Conservation (phyloP, 2,113 vertebrate species). For the Calidris pygmaea region DNA sequence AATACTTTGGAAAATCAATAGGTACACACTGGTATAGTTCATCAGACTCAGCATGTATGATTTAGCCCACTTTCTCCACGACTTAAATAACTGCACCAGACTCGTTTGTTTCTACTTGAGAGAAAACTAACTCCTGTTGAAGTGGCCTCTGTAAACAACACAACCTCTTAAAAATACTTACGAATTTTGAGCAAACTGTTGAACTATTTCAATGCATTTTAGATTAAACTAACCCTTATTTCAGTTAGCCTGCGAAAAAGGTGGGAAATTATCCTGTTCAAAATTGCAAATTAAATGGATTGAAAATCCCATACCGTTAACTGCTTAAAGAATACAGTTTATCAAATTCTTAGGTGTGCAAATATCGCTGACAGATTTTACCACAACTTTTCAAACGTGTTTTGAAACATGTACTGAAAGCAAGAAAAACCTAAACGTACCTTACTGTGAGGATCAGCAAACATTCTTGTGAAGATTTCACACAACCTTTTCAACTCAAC, state of each 20-base stretch:
- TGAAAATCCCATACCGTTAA: background rate
- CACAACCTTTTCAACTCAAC: slow-evolving; percentile 97
- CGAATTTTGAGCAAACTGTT: background rate
- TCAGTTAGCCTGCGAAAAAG: background rate
- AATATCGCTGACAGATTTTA: background rate
- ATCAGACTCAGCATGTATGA: background rate
- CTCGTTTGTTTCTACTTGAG: background rate
- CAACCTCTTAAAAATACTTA: background rate
- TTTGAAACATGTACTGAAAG: background rate
- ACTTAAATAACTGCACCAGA: background rate
- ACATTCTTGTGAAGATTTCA: slow-evolving; percentile 99
- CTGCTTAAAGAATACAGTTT: background rate
- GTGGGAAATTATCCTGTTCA: background rate
- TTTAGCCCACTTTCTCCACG: background rate
- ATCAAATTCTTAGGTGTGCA: background rate
- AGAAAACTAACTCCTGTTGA: background rate
- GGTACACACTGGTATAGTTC: background rate
- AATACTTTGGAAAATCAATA: background rate
- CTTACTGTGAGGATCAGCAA: slow-evolving; percentile 99
- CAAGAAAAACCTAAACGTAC: slow-evolving; percentile 75
- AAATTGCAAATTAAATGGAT: background rate
- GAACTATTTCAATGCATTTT: background rate
- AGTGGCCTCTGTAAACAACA: background rate
- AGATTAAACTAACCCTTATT: background rate
- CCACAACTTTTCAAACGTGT: background rate